phyloP scores from a whole-genome alignment of 2,797 vertebrate species.

The Enteromius viviparus region DNA sequence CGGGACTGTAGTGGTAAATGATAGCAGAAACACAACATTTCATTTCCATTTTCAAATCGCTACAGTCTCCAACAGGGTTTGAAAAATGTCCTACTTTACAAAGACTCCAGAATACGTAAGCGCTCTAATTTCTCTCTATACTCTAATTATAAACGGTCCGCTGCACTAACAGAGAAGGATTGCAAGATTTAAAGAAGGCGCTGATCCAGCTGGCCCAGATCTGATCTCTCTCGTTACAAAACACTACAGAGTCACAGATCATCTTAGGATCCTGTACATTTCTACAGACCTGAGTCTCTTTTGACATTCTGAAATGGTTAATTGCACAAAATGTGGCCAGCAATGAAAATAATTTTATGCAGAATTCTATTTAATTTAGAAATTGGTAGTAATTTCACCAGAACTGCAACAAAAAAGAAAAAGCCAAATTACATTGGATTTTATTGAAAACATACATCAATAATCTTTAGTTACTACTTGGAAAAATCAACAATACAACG shows the following conservation, averaged over 20 bases:
- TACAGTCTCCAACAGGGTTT: neutral
- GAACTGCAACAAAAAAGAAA: neutral
- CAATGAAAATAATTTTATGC: neutral
- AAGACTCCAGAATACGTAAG: neutral
- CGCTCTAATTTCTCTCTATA: neutral
- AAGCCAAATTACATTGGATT: neutral
- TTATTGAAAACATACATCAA: neutral
- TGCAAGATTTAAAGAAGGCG: conserved; percentile 18
- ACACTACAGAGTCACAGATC: neutral
- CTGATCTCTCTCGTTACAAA: neutral
- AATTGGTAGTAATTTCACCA: neutral
- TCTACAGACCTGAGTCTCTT: neutral
- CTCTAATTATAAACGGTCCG: neutral
- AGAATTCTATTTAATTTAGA: neutral
- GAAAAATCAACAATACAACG: neutral
- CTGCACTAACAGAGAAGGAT: neutral
- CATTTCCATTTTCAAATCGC: neutral
- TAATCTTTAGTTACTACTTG: neutral
- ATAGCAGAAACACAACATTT: neutral
- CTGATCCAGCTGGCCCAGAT: conserved; percentile 4
- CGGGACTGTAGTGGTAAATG: neutral
- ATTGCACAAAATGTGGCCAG: neutral
- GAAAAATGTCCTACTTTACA: neutral
- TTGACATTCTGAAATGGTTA: neutral
- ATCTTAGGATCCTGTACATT: neutral